phyloP scores from a whole-genome alignment of 2,113 vertebrate genomes.

The Apus apus region DNA sequence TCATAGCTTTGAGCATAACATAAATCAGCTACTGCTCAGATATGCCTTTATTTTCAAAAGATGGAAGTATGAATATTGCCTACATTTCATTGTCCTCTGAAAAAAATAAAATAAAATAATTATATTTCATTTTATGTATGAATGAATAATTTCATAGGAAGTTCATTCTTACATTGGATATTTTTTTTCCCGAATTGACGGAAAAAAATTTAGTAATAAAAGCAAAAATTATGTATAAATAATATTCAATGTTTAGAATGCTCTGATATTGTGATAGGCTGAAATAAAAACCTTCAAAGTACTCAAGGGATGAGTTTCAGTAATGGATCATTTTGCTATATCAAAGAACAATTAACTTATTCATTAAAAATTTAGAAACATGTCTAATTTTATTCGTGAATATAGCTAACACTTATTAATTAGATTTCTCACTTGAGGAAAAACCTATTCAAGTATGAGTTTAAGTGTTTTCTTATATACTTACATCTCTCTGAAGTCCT shows the following conservation, averaged over 20 bases:
- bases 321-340: neutral
- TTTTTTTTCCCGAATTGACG: neutral
- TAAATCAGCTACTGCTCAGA: neutral
- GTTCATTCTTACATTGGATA: neutral
- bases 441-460: neutral
- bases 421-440: conserved; percentile 35
- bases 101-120: neutral
- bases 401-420: conserved; percentile 27
- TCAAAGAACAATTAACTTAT: conserved; percentile 47
- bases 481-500: neutral
- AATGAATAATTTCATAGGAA: neutral
- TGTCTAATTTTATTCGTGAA: neutral
- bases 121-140: neutral
- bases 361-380: conserved; percentile 45
- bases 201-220: neutral
- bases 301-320: conserved; percentile 8
- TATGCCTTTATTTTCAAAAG: neutral
- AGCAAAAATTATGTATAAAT: neutral
- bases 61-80: neutral
- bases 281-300: neutral
- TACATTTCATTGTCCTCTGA: neutral
- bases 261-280: neutral
- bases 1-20: neutral
- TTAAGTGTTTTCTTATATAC: conserved; percentile 14
- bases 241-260: neutral